Evolutionary conservation across 2,797 vertebrate genomes (phyloP), one percentile per base, ranked within the genome.

Genomic region (Craterocephalus amniculus): DNA sequence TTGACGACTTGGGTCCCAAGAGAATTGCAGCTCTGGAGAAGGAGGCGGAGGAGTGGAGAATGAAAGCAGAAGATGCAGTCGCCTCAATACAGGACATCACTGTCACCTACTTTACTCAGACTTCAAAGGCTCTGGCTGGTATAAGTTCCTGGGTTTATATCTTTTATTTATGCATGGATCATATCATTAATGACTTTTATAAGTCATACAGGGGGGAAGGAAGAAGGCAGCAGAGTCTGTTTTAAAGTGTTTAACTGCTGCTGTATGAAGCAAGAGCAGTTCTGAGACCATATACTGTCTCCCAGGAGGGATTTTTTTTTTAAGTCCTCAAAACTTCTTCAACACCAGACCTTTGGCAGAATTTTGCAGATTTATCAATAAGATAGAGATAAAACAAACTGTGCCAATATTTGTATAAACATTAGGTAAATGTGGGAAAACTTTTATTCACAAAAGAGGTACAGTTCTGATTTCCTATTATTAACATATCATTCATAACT

Each of bases 71-170:
- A 55, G 94, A 94, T 3, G 96, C 97, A 0, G 90, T 96, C 13
- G 91, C 92, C 82, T 97, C 96, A 20, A 98, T 99, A 83, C 96
- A 98, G 85, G 96, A 97, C 83, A 94, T 97, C 91, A 99, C 97
- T 4, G 96, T 98, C 86, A 95, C 93, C 83, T 99, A 99, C 90
- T 99, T 99, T 87, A 94, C 94, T 78, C 95, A 97, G 88, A 99
- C 97, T 8, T 94, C 93, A 35, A 95, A 94, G 76, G 95, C 96
- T 26, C 74, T 99, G 68, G 87, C 95, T 91, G 97, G 97, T 99
- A 88, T 2, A 34, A 43, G 13, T 29, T n/a, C 2, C 38, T 76
- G 51, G 59, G 40, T 86, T 78, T 82, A 9, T 58, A 70, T 75
- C 34, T 34, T 20, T 65, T 55, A 29, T 78, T 64, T 77, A 22